These are phyloP conservation scores for Pachypanchax playfairii DNA, from an alignment of 2,113 vertebrate species.

Conservation along the genomic window DNA sequence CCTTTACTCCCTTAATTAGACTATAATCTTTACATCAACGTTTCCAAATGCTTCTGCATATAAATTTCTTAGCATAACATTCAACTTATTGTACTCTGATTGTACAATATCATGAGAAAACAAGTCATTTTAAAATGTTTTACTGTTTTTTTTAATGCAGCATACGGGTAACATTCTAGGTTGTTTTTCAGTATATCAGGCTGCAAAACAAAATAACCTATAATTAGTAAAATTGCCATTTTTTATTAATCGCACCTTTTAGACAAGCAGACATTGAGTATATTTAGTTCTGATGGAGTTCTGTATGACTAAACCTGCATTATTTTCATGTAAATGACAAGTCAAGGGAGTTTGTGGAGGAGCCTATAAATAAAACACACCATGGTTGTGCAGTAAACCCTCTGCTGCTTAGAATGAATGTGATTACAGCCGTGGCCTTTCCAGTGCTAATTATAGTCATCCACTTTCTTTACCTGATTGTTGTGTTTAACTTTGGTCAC, in stretches of 20 bases:
- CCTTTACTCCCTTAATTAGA: neutral
- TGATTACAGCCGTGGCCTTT: slow-evolving; percentile 45
- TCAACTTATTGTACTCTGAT: slow-evolving; percentile 1
- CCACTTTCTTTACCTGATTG: slow-evolving; percentile 33
- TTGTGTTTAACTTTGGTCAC: slow-evolving; percentile 44
- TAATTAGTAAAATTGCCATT: slow-evolving; percentile 24
- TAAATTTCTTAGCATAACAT: neutral
- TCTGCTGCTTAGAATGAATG: slow-evolving; percentile 41
- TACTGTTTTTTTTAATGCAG: slow-evolving; percentile 34
- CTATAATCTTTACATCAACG: neutral
- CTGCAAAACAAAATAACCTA: slow-evolving; percentile 30
- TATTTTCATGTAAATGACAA: slow-evolving; percentile 28
- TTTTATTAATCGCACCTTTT: slow-evolving; percentile 29
- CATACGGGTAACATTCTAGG: slow-evolving; percentile 36
- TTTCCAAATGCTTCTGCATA: neutral
- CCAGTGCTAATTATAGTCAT: slow-evolving; percentile 54
- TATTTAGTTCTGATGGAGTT: slow-evolving; percentile 44
- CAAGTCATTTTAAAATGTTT: slow-evolving; percentile 30
- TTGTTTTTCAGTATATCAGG: slow-evolving; percentile 46
- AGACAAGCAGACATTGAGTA: slow-evolving; percentile 39
- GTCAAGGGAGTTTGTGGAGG: slow-evolving; percentile 26
- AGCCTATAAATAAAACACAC: slow-evolving; percentile 58
- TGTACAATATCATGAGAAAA: neutral
- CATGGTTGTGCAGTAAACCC: slow-evolving; percentile 40
- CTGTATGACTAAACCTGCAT: slow-evolving; percentile 21